Base-by-base conservation (phyloP, 1,140 invertebrate species). In the Globodera ellingtonae region DNA sequence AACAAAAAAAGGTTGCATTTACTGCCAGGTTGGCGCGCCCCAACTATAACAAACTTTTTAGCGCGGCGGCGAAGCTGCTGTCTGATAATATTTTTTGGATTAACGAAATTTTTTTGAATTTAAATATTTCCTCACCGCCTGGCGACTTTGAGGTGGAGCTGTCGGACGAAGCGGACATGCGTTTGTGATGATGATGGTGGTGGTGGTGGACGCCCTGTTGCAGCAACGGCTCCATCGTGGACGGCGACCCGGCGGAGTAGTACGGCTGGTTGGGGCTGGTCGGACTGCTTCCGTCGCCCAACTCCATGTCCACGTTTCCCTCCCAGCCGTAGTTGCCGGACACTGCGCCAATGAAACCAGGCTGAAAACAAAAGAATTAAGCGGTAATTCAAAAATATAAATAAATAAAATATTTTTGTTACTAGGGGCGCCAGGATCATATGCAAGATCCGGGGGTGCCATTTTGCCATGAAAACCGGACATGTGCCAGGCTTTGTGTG, bases 91-190 rank as follows among this genome's bases (percentile, higher is more conserved):
- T 35, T 24, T 62, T 62, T 62, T 18, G 56, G 18, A 62, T 62
- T 62, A 52, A 52, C 7, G 0, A 62, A 62, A 62, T 62, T 62
- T 62, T 62, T 18, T 62, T 24, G 24, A 24, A 18, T 62, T 13
- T 35, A 65, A 13, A 21, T 70, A 1, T 35, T 44, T 24, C 67
- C 24, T 15, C 15, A 70, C 67, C 67, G 8, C 35, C 24, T 4
- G 67, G 67, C 24, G 24, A 44, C 35, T 35, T 44, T 10, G 67
- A 70, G 24, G 67, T 70, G 21, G 67, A 70, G 13, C 35, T 44
- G 24, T 70, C 67, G 67, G 67, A 70, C 35, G 67, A 70, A 18
- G 67, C 67, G 67, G 67, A 70, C 67, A 70, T 24, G 8, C 67
- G n/a, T 6, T 70, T n/a, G 9, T 70, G 67, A 18, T 70, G 67